Base-by-base conservation (phyloP, 2,888 invertebrate species). In the Xanthia togata region DNA sequence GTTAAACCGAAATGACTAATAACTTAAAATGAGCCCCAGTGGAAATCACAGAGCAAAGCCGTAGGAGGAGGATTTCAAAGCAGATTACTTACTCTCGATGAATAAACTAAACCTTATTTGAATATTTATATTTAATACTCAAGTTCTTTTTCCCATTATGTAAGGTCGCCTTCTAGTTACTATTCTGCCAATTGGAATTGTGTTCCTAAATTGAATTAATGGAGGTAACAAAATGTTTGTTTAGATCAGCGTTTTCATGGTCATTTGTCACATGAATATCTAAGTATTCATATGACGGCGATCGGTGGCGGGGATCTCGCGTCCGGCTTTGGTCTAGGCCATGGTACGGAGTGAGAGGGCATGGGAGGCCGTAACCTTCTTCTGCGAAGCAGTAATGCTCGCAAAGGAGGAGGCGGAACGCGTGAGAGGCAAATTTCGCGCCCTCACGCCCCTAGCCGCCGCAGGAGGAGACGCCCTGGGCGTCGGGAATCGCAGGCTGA, bases 41-140 rank as follows among this genome's bases (percentile, higher is more conserved):
- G 62, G 77, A 78, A 81, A 82, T 78, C 44, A 78, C 60, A 57
- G n/a, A 47, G 31, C n/a, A 44, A 70, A 62, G 73, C 38, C 41
- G 11, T 9, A 41, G 41, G 1, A 41, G 41, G 41, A 11, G 9
- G 9, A 41, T 9, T 41, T 41, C 11, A 41, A 41, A 41, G 41
- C 41, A 11, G 41, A 41, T 41, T 41, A 41, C 53, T 55, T 57
- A 59, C 9, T 38, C 12, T 44, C 41, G 23, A 67, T 68, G 26
- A 73, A 59, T 63, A 63, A 59, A 26, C 12, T 4, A 6, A 41
- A 41, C 41, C 41, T n/a, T 73, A 14, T 60, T 35, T 4, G 44
- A 78, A 38, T 50, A 59, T 47, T 69, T 38, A 0, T 47, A 26
- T 55, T 50, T 57, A 23, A 64, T 57, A 26, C 8, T 31, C 20